phyloP scores from a whole-genome alignment of 1,140 invertebrate species.

The Drosophila paulistorum region DNA sequence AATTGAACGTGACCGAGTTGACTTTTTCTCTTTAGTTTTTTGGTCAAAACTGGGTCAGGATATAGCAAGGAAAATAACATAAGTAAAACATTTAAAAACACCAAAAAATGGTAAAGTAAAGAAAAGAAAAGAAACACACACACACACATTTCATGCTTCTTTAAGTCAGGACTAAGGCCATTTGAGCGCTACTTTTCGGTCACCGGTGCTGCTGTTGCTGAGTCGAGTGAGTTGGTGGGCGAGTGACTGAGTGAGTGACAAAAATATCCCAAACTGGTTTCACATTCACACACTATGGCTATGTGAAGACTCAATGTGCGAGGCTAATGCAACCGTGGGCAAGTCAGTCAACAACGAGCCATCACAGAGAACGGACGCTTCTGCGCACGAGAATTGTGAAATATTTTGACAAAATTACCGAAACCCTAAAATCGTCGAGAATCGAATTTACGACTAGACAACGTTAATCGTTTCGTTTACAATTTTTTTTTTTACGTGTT shows the following conservation, averaged over 20 bases:
- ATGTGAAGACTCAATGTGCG: slow-evolving; percentile 32
- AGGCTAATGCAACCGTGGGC: slow-evolving; percentile 18
- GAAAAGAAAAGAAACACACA: neutral
- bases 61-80: slow-evolving; percentile 26
- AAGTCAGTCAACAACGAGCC: slow-evolving; percentile 65
- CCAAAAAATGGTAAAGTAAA: slow-evolving; percentile 34
- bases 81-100: slow-evolving; percentile 65
- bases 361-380: slow-evolving; percentile 65
- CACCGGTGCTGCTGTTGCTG: neutral
- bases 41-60: slow-evolving; percentile 63
- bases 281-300: slow-evolving; percentile 17
- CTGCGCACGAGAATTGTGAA: slow-evolving; percentile 25
- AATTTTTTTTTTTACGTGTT: slow-evolving; percentile 23
- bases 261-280: slow-evolving; percentile 30
- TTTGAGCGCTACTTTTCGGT: slow-evolving; percentile 15
- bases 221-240: slow-evolving; percentile 2
- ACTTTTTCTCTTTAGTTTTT: slow-evolving; percentile 49
- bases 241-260: slow-evolving; percentile 8
- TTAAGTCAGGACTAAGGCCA: slow-evolving; percentile 54
- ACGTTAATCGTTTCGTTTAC: slow-evolving; percentile 18
- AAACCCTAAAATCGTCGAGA: slow-evolving; percentile 14
- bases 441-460: slow-evolving; percentile 56
- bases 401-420: slow-evolving; percentile 8
- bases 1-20: slow-evolving; percentile 66
- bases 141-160: slow-evolving; percentile 58